Evolutionary conservation across 2,113 vertebrate species (phyloP).

Genomic region (Daubentonia madagascariensis): DNA sequence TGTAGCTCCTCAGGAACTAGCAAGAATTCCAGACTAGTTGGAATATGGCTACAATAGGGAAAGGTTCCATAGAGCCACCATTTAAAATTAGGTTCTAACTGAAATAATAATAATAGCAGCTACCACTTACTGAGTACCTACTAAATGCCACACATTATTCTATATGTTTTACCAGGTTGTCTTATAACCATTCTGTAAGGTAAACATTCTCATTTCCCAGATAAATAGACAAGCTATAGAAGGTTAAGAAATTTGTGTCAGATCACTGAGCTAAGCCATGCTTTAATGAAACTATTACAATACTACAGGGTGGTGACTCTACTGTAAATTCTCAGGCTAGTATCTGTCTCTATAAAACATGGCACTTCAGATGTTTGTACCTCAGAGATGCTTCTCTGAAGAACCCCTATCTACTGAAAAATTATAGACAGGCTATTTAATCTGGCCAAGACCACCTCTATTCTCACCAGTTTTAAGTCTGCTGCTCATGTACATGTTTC

Average conservation of each 20-base stretch:
- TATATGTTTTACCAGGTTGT: neutral
- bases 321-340: neutral
- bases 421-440: neutral
- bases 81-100: constrained; percentile 26
- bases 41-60: neutral
- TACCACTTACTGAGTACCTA: neutral
- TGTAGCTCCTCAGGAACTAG: neutral
- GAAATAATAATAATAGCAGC: neutral
- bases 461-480: neutral
- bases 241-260: neutral
- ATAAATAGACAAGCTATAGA: constrained; percentile 29
- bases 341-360: neutral
- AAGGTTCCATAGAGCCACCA: neutral
- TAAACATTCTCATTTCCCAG: neutral
- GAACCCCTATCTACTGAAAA: neutral
- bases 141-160: neutral
- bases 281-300: constrained; percentile 31
- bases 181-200: neutral
- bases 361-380: neutral
- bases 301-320: neutral
- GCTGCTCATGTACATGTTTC: neutral
- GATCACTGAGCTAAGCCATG: neutral
- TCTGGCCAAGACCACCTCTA: neutral
- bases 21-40: neutral
- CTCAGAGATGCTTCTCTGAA: neutral